Conservation (phyloP, 1,140 invertebrate species). For the Bombus polaris region DNA sequence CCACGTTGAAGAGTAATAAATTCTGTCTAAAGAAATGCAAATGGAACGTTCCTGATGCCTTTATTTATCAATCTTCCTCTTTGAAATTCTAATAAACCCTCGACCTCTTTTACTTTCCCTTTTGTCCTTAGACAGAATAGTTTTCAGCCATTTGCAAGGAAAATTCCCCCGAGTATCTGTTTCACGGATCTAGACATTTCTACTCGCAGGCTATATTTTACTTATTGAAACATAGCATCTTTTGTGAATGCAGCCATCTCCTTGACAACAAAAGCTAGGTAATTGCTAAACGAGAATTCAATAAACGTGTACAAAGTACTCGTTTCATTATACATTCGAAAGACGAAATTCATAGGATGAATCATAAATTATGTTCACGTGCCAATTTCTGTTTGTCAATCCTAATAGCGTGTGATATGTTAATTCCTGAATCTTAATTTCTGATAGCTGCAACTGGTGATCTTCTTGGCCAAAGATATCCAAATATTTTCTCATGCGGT, state of each 20-base stretch:
- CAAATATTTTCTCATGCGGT: too few species aligned
- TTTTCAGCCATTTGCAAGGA: not conserved
- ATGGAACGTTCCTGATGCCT: slow-evolving; percentile 3
- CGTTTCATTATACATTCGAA: not conserved
- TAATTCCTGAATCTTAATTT: too few species aligned
- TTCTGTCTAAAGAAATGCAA: slow-evolving; percentile 16
- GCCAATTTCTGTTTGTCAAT: too few species aligned
- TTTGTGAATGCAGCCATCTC: not conserved
- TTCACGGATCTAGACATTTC: not conserved
- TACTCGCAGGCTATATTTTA: not conserved
- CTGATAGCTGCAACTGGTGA: too few species aligned
- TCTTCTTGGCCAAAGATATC: too few species aligned
- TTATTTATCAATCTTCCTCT: not conserved
- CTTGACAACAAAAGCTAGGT: not conserved
- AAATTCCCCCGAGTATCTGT: not conserved
- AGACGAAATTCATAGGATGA: too few species aligned
- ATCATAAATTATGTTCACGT: too few species aligned
- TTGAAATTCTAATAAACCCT: slow-evolving; percentile 23
- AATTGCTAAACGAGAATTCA: not conserved
- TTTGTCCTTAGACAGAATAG: slow-evolving; percentile 1
- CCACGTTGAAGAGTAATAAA: not conserved
- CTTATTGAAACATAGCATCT: too few species aligned
- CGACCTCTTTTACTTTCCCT: not conserved
- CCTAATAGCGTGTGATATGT: too few species aligned
- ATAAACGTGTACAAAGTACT: not conserved